Evolutionary conservation across 1,140 invertebrate species (phyloP).

Genomic region (Metaphire vulgaris): DNA sequence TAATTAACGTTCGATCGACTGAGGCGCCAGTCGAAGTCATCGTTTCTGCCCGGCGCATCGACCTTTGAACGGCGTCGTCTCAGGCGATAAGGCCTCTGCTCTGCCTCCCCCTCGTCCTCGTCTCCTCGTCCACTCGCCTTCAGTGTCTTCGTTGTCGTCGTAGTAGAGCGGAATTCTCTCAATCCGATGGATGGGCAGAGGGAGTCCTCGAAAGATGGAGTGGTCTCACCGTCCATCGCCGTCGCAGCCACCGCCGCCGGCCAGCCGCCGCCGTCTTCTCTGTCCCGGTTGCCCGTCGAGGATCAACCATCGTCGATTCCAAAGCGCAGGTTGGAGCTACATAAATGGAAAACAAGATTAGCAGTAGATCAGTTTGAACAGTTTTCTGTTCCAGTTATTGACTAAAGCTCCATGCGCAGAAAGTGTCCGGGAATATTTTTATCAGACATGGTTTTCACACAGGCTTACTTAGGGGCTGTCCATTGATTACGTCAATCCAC

Average conservation of each 20-base stretch:
- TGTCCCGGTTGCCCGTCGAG: slow-evolving; percentile 7
- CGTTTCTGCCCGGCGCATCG: neutral
- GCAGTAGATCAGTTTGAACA: neutral
- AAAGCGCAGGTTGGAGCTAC: slow-evolving; percentile 13
- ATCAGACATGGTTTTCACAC: neutral
- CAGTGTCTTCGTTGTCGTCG: neutral
- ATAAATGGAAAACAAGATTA: neutral
- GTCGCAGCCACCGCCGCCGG: no score
- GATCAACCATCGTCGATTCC: slow-evolving; percentile 15
- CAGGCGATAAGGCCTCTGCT: neutral
- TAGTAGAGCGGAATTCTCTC: neutral
- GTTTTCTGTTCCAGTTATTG: no score
- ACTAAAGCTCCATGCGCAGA: no score
- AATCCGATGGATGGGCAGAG: no score
- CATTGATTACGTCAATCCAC: neutral
- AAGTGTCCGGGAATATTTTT: neutral
- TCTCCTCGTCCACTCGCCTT: no score
- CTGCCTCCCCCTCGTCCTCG: no score
- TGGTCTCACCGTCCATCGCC: neutral
- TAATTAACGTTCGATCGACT: no score
- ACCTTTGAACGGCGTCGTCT: neutral
- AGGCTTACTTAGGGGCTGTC: neutral
- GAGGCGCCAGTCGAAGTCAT: neutral
- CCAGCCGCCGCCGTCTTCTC: no score
- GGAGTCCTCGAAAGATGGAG: neutral